Evolutionary conservation across 2,888 invertebrate species (phyloP), one percentile per base, ranked within the genome.

Genomic region (Protula sp.): DNA sequence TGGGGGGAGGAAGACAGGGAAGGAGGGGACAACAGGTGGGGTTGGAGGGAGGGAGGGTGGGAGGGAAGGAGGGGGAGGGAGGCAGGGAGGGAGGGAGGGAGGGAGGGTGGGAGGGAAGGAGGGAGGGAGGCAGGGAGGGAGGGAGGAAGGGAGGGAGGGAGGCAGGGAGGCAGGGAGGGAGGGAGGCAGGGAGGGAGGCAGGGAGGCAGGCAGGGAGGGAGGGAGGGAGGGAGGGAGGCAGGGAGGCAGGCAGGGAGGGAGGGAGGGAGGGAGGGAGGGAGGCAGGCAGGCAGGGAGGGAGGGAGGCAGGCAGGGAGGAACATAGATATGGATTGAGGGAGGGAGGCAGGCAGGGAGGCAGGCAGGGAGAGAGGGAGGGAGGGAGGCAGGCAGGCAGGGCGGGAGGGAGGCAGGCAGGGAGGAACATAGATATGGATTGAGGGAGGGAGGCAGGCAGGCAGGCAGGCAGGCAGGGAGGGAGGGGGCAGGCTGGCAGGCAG

Each of bases 201-300:
- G n/a, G 50, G 54, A 58, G n/a, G 53, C 55, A 58, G 22, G 50
- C 54, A 58, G n/a, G 50, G 45, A 58, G n/a, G 50, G 45, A 59
- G 29, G 47, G 50, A 57, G 29, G 54, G 51, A 31, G 29, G 28
- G 50, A 59, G 29, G 54, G 31, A 59, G 29, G 54, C 55, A 59
- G 22, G 54, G 51, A 59, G 29, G 27, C 50, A 57, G 14, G 30
- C 56, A 50, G 2, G 48, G 2, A 59, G n/a, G 24, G 50, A 60
- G 26, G 28, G 27, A 60, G 26, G 29, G 28, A 57, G 26, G 27
- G 51, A 60, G n/a, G 28, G 47, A 53, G n/a, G 29, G 29, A 51
- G 14, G 30, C 45, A 51, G n/a, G 30, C 50, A 57, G 4, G 27
- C 57, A 56, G 22, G 28, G 27, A 56, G 9, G 28, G 9, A 56